A percentile compares a stretch with the other conserved stretches of the same genome.
Conservation (phyloP, 2,797 vertebrate genomes). For the Anabacerthia variegaticeps region DNA sequence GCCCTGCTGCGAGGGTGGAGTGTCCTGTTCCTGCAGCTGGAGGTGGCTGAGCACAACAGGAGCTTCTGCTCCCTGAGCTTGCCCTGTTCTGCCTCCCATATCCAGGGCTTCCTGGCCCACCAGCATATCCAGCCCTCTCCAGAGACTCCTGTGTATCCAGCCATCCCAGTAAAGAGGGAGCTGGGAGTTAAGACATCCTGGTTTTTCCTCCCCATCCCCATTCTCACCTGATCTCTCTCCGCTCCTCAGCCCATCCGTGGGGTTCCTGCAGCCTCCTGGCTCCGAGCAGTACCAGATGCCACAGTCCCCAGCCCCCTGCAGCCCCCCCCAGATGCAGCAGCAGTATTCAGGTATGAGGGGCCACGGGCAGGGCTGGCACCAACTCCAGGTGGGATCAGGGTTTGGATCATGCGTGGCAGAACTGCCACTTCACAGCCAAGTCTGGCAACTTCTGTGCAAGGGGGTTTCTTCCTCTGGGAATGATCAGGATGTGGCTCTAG, state of each 20-base stretch:
- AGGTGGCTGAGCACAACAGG: not conserved
- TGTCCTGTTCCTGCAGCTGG: not conserved
- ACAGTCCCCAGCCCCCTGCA: slow-evolving; percentile 94
- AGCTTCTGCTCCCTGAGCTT: not conserved
- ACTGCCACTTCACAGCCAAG: not conserved
- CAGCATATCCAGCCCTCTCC: not conserved
- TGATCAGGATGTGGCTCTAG: rapidly evolving
- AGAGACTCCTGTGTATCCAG: not conserved
- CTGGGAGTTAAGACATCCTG: not conserved
- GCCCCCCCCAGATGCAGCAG: slow-evolving; percentile 94
- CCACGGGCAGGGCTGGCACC: not conserved
- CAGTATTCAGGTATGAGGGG: slow-evolving; percentile 92
- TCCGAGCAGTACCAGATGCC: slow-evolving; percentile 96
- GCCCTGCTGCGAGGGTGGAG: not conserved
- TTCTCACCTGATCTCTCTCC: slow-evolving; percentile 13
- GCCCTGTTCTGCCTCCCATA: not conserved
- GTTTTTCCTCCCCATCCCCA: not conserved
- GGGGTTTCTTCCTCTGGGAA: not conserved
- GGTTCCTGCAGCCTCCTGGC: slow-evolving; percentile 92
- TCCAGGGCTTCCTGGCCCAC: not conserved
- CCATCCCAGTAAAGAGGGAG: not conserved
- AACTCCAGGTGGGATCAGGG: rapidly evolving
- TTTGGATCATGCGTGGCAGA: not conserved
- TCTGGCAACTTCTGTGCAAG: not conserved
- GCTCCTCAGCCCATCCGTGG: slow-evolving; percentile 86